These are phyloP conservation scores for Tetramorium parvispinum DNA, from an alignment of 1,140 invertebrate genomes.

Conservation along the genomic window DNA sequence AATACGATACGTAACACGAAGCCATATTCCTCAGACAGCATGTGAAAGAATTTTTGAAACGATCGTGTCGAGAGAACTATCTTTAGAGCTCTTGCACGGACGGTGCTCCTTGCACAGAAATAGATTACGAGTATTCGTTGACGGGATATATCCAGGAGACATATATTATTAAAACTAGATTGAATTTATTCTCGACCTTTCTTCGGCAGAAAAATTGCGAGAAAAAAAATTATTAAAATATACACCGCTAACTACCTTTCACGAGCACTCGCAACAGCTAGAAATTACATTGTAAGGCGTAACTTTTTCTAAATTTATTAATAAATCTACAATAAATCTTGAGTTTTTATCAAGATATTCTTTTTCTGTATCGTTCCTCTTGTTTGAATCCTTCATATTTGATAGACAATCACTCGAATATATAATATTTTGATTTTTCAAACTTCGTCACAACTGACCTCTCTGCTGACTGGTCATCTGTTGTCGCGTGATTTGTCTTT, in stretches of 20 bases:
- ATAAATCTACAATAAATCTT: not conserved
- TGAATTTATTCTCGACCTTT: not conserved
- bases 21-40: slow-evolving; percentile 10
- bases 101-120: slow-evolving; percentile 81
- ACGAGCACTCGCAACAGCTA: not conserved
- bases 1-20: not conserved
- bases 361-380: not conserved
- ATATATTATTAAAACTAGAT: slow-evolving; percentile 19
- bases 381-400: not conserved
- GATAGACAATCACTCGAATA: not conserved
- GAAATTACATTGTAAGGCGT: not conserved
- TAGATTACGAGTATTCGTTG: slow-evolving; percentile 78
- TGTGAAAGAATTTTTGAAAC: slow-evolving; percentile 80
- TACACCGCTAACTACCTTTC: not conserved
- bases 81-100: slow-evolving; percentile 73
- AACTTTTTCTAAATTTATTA: not conserved
- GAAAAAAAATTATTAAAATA: not conserved
- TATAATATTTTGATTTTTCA: not conserved
- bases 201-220: not conserved
- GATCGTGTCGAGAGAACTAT: slow-evolving; percentile 68
- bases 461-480: slow-evolving; percentile 91
- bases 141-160: slow-evolving; percentile 56
- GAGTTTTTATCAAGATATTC: not conserved
- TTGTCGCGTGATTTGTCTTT: slow-evolving; percentile 91
- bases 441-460: slow-evolving; percentile 87